Conservation (phyloP, 2,888 invertebrate species). For the Pollenia labialis region DNA sequence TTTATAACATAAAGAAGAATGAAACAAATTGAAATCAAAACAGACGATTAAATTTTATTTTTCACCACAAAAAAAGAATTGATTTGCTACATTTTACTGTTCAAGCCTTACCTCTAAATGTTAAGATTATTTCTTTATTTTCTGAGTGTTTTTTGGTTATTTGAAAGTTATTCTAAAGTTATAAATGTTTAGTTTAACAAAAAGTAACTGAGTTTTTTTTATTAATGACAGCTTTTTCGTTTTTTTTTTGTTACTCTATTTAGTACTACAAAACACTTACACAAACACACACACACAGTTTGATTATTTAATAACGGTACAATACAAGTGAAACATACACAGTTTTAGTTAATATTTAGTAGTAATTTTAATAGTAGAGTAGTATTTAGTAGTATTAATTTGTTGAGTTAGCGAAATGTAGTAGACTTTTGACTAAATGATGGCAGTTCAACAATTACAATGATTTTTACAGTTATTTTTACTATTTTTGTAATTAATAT, state of each 20-base stretch:
- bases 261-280: conserved; percentile 41
- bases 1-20: conserved; percentile 39
- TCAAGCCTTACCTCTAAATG: conserved; percentile 77
- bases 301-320: conserved; percentile 19
- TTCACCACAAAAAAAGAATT: conserved; percentile 1
- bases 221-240: conserved; percentile 1
- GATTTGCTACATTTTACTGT: conserved; percentile 73
- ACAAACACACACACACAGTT: conserved; percentile 60
- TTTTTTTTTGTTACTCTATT: conserved; percentile 32
- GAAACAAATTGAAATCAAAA: conserved; percentile 53
- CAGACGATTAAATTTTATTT: conserved; percentile 42
- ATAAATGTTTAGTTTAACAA: conserved; percentile 18
- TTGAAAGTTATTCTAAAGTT: conserved; percentile 1
- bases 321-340: conserved; percentile 56
- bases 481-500: neutral
- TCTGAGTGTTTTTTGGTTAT: conserved; percentile 41
- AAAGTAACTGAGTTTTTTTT: conserved; percentile 41
- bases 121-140: conserved; percentile 64
- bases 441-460: conserved; percentile 46
- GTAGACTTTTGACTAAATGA: conserved; percentile 40
- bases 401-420: conserved; percentile 41
- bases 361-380: conserved; percentile 21
- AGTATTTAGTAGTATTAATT: conserved; percentile 42
- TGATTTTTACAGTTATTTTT: conserved; percentile 31
- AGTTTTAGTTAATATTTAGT: conserved; percentile 34